Base-by-base conservation (phyloP, 2,797 vertebrate species). In the Rhabdophis nuchalis region DNA sequence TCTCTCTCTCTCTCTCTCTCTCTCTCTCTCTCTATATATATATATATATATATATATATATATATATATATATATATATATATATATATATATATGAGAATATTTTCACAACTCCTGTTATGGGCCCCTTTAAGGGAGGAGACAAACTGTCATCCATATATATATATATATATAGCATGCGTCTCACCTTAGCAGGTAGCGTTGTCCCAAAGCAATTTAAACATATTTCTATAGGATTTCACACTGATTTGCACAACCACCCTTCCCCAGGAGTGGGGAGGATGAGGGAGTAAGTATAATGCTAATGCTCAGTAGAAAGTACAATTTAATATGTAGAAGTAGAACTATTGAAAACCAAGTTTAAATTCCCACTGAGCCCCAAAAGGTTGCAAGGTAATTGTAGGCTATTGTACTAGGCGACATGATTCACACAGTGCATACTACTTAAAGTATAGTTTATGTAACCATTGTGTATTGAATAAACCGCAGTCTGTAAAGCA, bases 171-270 rank as follows among this genome's bases (percentile, higher is more conserved):
- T 64, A n/a, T 87, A 58, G 23, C 61, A 72, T 2, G 29, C 25
- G 50, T n/a, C 56, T 32, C 29, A 32, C 8, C 32, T 18, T 46
- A 27, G 56, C 68, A 88, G 41, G 11, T 10, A 58, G 27, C 36
- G 46, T 82, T 25, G 18, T 41, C 72, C 72, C 72, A 25, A 82
- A 46, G 36, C 72, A 46, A 23, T 46, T 46, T 5, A 29, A 86
- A 46, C 11, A 29, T 29, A 12, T 20, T 36, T 52, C 20, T 52
- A 36, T 20, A 3, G 36, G 18, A 41, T 60, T 89, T 90, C 10
- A 27, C 41, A 29, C 13, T 7, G 27, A 29, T 60, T 13, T 0
- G 0, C 5, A 57, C 25, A 89, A 64, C 27, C 1, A 18, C 6
- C 61, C 36, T 32, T 0, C 3, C 2, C 20, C 5, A 5, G 18